Percentiles rank a stretch among this genome's conserved stretches.
These are phyloP conservation scores for Indicator indicator DNA, from an alignment of 2,113 vertebrate genomes.

Conservation along the genomic window DNA sequence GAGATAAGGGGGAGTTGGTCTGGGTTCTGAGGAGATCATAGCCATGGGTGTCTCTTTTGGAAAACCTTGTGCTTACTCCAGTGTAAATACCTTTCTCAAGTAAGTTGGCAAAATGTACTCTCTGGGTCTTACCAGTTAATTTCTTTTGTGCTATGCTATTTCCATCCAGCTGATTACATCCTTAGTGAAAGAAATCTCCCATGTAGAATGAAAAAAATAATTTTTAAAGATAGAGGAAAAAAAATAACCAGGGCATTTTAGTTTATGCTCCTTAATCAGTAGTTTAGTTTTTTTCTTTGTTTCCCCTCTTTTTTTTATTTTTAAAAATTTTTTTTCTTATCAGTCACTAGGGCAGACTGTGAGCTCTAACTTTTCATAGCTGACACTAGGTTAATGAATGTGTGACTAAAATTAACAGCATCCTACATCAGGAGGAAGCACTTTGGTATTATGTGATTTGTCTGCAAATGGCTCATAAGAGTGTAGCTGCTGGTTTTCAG, in stretches of 20 bases:
- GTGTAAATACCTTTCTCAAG: neutral
- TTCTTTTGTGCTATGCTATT: neutral
- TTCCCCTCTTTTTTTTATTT: too few relatives aligned
- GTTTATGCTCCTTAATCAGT: neutral
- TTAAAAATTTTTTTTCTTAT: neutral
- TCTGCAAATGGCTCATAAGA: fast-evolving
- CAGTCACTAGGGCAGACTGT: neutral
- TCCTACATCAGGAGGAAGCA: neutral
- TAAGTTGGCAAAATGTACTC: neutral
- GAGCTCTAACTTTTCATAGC: neutral
- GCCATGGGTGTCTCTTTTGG: neutral
- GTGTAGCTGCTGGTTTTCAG: neutral
- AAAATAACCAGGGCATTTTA: neutral
- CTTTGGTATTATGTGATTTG: fast-evolving
- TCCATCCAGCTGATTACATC: neutral
- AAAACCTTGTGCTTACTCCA: neutral
- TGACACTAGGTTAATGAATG: neutral
- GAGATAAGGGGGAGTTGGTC: neutral
- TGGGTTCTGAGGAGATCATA: neutral
- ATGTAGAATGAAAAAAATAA: neutral
- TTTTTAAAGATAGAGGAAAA: neutral
- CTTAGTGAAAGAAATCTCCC: neutral
- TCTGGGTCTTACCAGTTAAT: neutral
- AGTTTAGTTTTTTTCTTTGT: neutral
- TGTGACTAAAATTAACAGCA: neutral